Conservation (phyloP, 2,113 vertebrate species). For the Cephalopterus ornatus region DNA sequence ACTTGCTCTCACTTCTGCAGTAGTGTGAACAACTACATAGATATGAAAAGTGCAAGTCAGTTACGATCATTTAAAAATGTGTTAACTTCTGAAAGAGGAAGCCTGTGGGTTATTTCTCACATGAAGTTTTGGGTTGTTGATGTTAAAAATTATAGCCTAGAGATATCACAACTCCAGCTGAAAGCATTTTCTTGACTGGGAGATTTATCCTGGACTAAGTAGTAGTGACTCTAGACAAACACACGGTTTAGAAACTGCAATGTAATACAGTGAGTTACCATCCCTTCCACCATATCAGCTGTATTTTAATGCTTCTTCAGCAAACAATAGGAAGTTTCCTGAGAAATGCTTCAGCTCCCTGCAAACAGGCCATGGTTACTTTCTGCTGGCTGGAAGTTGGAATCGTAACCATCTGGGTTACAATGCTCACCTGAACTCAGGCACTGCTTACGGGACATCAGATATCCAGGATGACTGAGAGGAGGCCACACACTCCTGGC, state of each 20-base stretch:
- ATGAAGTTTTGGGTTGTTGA: background rate
- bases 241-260: background rate
- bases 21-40: background rate
- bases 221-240: background rate
- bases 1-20: background rate
- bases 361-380: background rate
- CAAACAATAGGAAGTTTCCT: background rate
- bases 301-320: background rate
- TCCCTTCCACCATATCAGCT: background rate
- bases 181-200: background rate
- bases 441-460: accelerated
- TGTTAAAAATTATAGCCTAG: background rate
- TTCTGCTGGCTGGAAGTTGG: background rate
- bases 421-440: background rate
- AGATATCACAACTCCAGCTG: background rate
- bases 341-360: background rate
- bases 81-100: background rate
- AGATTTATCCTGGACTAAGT: background rate
- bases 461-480: background rate
- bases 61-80: background rate
- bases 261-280: background rate
- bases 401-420: accelerated
- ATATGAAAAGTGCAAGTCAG: background rate
- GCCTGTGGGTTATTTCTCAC: background rate
- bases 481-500: background rate